These are phyloP conservation scores for Sinocyclocheilus anophthalmus DNA, from an alignment of 2,113 vertebrate species.

Conservation along the genomic window DNA sequence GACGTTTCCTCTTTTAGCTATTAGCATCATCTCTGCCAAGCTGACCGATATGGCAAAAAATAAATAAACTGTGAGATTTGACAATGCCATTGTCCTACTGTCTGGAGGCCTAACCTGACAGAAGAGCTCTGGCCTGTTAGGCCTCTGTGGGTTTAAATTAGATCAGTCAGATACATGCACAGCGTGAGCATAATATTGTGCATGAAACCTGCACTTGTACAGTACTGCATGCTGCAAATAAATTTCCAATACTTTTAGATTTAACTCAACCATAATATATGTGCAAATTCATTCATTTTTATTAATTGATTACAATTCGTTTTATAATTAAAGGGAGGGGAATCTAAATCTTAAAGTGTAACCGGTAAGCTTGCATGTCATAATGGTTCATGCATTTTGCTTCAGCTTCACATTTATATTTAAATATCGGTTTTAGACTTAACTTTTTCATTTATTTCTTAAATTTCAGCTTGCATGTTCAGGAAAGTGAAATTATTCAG, in stretches of 20 bases:
- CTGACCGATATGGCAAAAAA: slow-evolving; percentile 32
- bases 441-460: background rate
- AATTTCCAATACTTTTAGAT: background rate
- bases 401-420: background rate
- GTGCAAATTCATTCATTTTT: background rate
- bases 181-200: slow-evolving; percentile 23
- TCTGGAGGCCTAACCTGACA: slow-evolving; percentile 15
- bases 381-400: background rate
- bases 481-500: slow-evolving; percentile 7
- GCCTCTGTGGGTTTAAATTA: slow-evolving; percentile 20
- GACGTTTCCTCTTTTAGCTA: slow-evolving; percentile 23
- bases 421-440: background rate
- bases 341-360: background rate
- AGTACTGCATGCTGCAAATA: background rate
- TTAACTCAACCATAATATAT: background rate
- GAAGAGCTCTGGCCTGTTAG: background rate
- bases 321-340: background rate
- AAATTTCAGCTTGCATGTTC: background rate
- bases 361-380: background rate
- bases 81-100: slow-evolving; percentile 11
- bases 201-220: background rate
- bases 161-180: slow-evolving; percentile 31
- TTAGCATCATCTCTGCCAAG: slow-evolving; percentile 19
- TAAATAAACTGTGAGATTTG: slow-evolving; percentile 19
- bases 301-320: background rate